phyloP scores from a whole-genome alignment of 2,113 vertebrate genomes.

The Trinectes maculatus region DNA sequence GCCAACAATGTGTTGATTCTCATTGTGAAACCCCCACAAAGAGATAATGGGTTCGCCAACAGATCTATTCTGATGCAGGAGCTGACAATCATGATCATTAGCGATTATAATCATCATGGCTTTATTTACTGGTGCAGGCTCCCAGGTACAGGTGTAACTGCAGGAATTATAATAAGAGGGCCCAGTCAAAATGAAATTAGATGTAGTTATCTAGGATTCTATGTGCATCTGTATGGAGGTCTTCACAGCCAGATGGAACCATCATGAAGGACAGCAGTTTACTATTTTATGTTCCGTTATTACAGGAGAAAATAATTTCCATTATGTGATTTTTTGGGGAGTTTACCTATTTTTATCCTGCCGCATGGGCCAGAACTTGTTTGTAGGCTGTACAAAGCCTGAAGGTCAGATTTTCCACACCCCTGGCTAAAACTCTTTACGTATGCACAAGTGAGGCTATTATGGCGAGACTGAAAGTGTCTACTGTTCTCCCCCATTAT shows the following conservation, averaged over 20 bases:
- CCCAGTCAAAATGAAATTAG: conserved; percentile 34
- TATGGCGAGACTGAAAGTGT: background rate
- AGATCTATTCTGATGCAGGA: background rate
- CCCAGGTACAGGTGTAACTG: conserved; percentile 14
- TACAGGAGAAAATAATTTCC: no score
- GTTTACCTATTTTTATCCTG: no score
- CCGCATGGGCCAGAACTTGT: no score
- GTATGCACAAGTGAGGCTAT: no score
- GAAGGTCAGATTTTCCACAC: no score
- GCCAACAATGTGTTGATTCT: conserved; percentile 14
- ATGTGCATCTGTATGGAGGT: no score
- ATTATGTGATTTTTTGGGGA: no score
- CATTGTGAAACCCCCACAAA: background rate
- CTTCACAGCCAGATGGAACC: background rate
- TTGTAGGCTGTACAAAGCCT: no score
- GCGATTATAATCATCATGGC: background rate
- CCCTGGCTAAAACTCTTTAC: no score
- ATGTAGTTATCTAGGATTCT: background rate
- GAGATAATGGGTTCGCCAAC: background rate
- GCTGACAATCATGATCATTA: conserved; percentile 35
- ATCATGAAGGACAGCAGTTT: no score
- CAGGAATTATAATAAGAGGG: conserved; percentile 3
- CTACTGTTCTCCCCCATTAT: background rate
- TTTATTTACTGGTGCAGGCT: conserved; percentile 8
- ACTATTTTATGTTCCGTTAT: no score